Base-by-base conservation (phyloP, 2,113 vertebrate genomes). In the Fregetta grallaria region DNA sequence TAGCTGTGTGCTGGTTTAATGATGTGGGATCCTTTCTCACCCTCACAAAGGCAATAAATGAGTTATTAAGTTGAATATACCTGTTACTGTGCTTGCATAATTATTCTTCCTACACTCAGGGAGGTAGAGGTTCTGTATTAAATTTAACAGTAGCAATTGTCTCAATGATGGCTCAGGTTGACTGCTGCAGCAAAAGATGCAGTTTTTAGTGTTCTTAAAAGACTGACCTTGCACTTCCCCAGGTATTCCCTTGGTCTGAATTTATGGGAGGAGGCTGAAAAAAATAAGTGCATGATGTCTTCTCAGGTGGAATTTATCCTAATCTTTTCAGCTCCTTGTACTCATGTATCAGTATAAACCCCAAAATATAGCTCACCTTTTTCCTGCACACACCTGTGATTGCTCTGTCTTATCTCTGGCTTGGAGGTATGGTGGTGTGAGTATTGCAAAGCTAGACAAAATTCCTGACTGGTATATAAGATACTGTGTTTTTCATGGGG, bases 41-140 rank as follows among this genome's bases (percentile, higher is more conserved):
- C 72, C 84, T 74, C 50, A 93, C 68, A 82, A 92, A 71, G 45
- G 38, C 53, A 95, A 79, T 79, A 91, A 90, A 82, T 62, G 71
- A 85, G 53, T 93, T 86, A 86, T 53, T 49, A 73, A 75, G 66
- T 95, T 94, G 83, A 91, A 92, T 92, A 88, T 91, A 79, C 77
- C 73, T 89, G 45, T 89, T 81, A 78, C 58, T 89, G 4, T 38
- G 34, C 87, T 91, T 87, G 55, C 45, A 36, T 94, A 58, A 58
- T 94, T 90, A 59, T 72, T 88, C 73, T 75, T 90, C 66, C 74
- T 89, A 34, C 58, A 42, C 40, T 72, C 26, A 34, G 63, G 77
- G 58, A 82, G 45, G 45, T 16, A 81, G 45, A 85, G 53, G 23
- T 94, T 86, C 36, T 81, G 40, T 45, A 66, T 82, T 92, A 58